Conservation (phyloP, 2,113 vertebrate species). For the Elgaria multicarinata region DNA sequence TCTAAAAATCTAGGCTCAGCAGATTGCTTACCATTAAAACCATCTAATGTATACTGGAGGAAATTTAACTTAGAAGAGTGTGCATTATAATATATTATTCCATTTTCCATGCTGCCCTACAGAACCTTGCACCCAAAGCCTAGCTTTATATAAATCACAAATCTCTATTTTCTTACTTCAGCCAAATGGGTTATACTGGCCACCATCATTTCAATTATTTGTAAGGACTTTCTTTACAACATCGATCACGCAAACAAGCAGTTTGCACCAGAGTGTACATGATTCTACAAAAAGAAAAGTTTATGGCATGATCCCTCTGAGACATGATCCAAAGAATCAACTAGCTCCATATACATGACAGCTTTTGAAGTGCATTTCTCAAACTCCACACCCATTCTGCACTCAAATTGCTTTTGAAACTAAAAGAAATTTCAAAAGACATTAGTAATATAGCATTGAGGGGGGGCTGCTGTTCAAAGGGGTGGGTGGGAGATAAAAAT, state of each 20-base stretch:
- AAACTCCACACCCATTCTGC: background rate
- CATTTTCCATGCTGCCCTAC: background rate
- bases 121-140: background rate
- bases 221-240: background rate
- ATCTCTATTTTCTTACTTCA: background rate
- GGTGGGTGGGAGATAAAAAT: background rate
- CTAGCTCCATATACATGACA: background rate
- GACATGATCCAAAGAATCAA: background rate
- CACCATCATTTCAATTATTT: background rate
- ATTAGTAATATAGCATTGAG: background rate
- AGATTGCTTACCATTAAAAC: background rate
- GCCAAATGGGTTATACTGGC: background rate
- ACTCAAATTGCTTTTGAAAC: background rate
- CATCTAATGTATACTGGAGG: background rate
- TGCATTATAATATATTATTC: background rate
- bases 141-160: background rate
- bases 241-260: background rate
- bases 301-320: background rate
- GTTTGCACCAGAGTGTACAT: background rate
- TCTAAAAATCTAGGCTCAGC: background rate
- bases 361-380: background rate
- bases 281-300: background rate
- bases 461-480: background rate
- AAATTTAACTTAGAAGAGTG: slow-evolving; percentile 3
- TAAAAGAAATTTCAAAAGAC: background rate